Evolutionary conservation across 2,113 vertebrate species (phyloP), one percentile per base, ranked within the genome.

Genomic region (Dendrocopos noguchii): DNA sequence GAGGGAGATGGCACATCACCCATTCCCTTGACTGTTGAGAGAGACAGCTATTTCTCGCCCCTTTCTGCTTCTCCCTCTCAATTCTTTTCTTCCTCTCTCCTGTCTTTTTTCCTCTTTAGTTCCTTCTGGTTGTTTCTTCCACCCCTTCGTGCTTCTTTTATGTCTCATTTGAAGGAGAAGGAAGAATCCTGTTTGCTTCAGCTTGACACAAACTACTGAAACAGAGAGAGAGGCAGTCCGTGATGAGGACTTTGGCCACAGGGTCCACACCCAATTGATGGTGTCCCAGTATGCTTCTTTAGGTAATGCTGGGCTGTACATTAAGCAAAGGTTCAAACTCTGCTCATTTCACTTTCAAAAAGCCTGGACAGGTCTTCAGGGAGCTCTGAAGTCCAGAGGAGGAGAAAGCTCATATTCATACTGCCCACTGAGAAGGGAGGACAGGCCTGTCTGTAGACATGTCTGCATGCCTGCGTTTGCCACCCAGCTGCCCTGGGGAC

Each of bases 1-100:
- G 73, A 89, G 8, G 27, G 66, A 91, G 80, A 90, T 79, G 81
- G 84, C 90, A 91, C 70, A 44, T 91, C 82, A 78, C 53, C 82
- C 68, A 59, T 74, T 95, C 65, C 80, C 82, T 53, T 79, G 90
- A 80, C 50, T 85, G 61, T 16, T 81, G 80, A 89, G 74, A 79
- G 53, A 87, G 53, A 77, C 76, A 90, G 63, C 39, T 89, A 50
- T 27, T 94, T 81, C 79, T 68, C 87, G 78, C 60, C 53, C 29
- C 25, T 89, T 87, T 80, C 53, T 86, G 50, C 39, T 27, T 85
- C 36, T 90, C 21, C 7, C 28, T 87, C 72, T 77, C 67, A 7
- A 16, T 20, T 20, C 67, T 24, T 46, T 46, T 34, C 50, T 80
- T 52, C 57, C 61, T 86, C 27, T 57, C 25, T 64, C 50, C 56